Evolutionary conservation across 2,888 invertebrate genomes (phyloP).

Genomic region (Mallateleia sp.): DNA sequence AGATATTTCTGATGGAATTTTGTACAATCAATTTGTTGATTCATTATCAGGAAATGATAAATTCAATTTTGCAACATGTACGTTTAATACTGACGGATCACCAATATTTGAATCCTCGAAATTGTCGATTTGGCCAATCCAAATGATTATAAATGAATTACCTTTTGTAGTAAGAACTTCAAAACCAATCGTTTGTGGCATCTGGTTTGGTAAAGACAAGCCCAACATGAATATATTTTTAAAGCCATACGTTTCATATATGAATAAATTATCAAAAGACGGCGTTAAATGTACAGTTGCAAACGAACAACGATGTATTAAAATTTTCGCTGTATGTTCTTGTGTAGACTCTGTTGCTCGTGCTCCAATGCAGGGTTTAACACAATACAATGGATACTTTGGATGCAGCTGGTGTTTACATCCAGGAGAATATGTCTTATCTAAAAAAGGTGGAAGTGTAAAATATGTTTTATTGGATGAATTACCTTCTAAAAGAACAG

Average conservation of each 20-base stretch:
- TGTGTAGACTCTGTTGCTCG: constrained; percentile 31
- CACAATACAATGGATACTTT: constrained; percentile 3
- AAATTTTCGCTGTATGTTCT: constrained; percentile 31
- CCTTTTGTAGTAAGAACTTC: constrained; percentile 31
- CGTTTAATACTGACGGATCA: constrained; percentile 60
- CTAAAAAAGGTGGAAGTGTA: not conserved
- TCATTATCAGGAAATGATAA: constrained; percentile 23
- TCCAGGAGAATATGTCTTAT: not conserved
- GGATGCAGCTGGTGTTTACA: constrained; percentile 8
- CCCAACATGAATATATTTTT: constrained; percentile 44
- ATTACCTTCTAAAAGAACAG: constrained; percentile 7
- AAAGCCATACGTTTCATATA: constrained; percentile 38
- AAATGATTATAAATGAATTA: constrained; percentile 71
- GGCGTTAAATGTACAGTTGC: constrained; percentile 44
- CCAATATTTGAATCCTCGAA: constrained; percentile 59
- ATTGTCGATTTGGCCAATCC: constrained; percentile 60
- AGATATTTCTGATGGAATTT: constrained; percentile 39
- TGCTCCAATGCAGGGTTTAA: not conserved
- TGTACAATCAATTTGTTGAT: constrained; percentile 43
- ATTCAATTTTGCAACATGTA: constrained; percentile 32
- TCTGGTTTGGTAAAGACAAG: constrained; percentile 63
- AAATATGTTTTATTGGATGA: constrained; percentile 14
- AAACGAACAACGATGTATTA: constrained; percentile 3
- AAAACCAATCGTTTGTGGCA: constrained; percentile 40
- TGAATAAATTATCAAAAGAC: constrained; percentile 35